Evolutionary conservation across 2,113 vertebrate genomes (phyloP).

Genomic region (Centropristis striata): DNA sequence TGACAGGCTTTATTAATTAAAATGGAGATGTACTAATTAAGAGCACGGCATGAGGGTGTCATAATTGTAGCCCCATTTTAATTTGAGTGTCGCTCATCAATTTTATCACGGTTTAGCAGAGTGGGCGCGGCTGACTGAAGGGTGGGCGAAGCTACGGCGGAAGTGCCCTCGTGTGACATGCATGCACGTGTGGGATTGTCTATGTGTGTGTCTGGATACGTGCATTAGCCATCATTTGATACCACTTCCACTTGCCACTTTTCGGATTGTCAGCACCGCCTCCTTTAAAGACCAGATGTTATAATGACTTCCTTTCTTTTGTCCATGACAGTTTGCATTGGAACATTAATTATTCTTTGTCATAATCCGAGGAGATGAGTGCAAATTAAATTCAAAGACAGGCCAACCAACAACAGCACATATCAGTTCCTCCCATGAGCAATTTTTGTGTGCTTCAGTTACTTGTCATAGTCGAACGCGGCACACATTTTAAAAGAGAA

Average conservation of each 20-base stretch:
- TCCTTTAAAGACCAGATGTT: constrained; percentile 27
- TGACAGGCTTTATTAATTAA: constrained; percentile 83
- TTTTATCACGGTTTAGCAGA: constrained; percentile 72
- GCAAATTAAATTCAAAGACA: constrained; percentile 37
- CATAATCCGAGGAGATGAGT: constrained; percentile 30
- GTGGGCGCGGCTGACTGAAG: constrained; percentile 7
- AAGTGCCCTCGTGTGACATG: constrained; percentile 26
- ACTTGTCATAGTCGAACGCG: constrained; percentile 1
- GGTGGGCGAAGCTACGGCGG: constrained; percentile 5
- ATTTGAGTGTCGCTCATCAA: constrained; percentile 75
- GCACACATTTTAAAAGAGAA: constrained; percentile 24
- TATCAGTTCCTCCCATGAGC: not conserved
- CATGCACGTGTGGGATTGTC: not conserved
- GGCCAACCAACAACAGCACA: constrained; percentile 13
- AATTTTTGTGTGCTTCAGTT: constrained; percentile 24
- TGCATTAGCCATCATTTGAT: constrained; percentile 17
- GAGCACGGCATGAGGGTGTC: constrained; percentile 68
- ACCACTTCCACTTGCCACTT: not conserved
- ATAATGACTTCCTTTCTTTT: constrained; percentile 35
- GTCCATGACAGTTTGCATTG: constrained; percentile 28
- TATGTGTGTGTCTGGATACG: not conserved
- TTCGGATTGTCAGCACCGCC: not conserved
- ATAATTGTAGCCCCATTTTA: constrained; percentile 75
- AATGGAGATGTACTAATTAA: constrained; percentile 82
- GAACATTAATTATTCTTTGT: constrained; percentile 38